Conservation (phyloP, 2,888 invertebrate species). For the Lycophotia porphyrea region DNA sequence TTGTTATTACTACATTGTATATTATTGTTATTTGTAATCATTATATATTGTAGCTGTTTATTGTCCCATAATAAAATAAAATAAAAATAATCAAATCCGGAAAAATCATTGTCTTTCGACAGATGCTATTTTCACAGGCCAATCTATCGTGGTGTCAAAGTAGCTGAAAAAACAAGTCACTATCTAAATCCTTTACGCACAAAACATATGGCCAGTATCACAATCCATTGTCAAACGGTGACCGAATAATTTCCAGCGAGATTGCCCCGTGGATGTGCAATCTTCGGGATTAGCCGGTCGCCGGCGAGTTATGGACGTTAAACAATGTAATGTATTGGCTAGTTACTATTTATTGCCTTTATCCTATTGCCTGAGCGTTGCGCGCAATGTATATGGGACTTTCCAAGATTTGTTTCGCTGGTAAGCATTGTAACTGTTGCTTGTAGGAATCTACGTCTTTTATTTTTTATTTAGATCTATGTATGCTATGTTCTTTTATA, state of each 20-base stretch:
- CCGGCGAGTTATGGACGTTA: constrained; percentile 64
- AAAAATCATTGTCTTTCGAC: neutral
- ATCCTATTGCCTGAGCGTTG: constrained; percentile 59
- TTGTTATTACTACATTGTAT: too few species aligned
- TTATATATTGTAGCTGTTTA: too few species aligned
- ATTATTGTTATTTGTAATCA: too few species aligned
- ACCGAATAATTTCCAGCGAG: constrained; percentile 59
- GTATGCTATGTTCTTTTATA: neutral
- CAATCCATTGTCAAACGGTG: constrained; percentile 50
- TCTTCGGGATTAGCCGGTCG: constrained; percentile 65
- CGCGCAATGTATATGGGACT: constrained; percentile 46
- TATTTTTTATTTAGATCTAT: neutral
- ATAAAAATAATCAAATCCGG: neutral
- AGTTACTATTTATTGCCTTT: constrained; percentile 64
- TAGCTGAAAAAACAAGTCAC: constrained; percentile 33
- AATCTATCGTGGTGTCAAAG: neutral
- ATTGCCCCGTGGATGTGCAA: constrained; percentile 62
- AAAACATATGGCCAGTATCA: constrained; percentile 41
- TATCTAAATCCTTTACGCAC: constrained; percentile 20
- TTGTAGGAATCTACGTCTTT: constrained; percentile 17
- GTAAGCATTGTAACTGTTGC: constrained; percentile 58
- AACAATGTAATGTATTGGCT: constrained; percentile 63
- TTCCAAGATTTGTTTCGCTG: constrained; percentile 53
- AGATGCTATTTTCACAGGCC: neutral
- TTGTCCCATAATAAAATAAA: too few species aligned